Percentiles rank a stretch among this genome's conserved stretches.
phyloP scores from a whole-genome alignment of 2,797 vertebrate genomes.

The Phalanger gymnotis region DNA sequence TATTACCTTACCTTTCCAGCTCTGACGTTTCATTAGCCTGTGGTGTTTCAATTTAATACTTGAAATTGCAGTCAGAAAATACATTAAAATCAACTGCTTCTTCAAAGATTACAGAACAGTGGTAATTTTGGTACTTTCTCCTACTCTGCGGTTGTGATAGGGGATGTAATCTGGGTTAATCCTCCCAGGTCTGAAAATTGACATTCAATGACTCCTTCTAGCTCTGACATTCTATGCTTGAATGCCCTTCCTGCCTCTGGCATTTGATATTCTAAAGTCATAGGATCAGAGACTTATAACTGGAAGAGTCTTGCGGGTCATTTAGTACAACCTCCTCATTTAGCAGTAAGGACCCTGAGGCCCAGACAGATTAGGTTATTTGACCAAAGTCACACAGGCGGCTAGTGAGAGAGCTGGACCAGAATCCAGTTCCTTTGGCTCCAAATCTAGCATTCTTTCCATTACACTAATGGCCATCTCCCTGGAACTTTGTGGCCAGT shows the following conservation, averaged over 20 bases:
- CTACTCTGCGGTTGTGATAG: neutral
- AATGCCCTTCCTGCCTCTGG: neutral
- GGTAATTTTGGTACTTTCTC: neutral
- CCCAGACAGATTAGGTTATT: neutral
- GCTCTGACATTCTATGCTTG: neutral
- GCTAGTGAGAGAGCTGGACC: neutral
- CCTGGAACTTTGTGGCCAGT: neutral
- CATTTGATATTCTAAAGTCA: neutral
- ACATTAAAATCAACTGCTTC: neutral
- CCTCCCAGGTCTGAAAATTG: neutral
- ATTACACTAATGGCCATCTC: neutral
- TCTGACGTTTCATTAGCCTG: slow-evolving; percentile 48
- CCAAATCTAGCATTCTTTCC: neutral
- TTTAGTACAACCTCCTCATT: neutral
- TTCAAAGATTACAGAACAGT: neutral
- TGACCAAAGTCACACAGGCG: neutral
- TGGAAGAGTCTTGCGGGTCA: neutral
- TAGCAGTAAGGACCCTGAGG: neutral
- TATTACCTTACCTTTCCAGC: neutral
- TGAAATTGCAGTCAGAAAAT: slow-evolving; percentile 31
- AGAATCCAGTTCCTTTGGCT: neutral
- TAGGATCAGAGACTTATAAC: neutral
- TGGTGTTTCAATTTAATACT: slow-evolving; percentile 40
- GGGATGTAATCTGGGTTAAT: neutral
- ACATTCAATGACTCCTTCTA: neutral